A percentile compares a stretch with the other conserved stretches of the same genome.
These are phyloP conservation scores for Dermochelys coriacea DNA, from an alignment of 2,797 vertebrate genomes.

Conservation along the genomic window DNA sequence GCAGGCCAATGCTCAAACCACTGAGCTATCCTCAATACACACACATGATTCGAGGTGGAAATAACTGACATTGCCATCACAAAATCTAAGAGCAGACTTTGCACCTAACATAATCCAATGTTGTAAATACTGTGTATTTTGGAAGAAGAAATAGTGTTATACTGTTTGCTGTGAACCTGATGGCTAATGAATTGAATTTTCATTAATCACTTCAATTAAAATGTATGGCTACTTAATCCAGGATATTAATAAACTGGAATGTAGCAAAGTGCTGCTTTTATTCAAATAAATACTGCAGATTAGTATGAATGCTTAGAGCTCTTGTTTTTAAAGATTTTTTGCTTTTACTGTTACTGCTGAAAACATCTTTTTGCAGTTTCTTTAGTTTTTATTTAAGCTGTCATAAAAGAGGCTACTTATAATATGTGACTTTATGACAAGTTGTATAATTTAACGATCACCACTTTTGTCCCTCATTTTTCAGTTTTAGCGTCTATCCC, in stretches of 20 bases:
- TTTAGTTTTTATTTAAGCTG: slow-evolving; percentile 58
- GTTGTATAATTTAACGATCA: slow-evolving; percentile 67
- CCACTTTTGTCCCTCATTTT: slow-evolving; percentile 33
- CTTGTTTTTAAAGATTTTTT: slow-evolving; percentile 8
- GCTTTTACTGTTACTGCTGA: slow-evolving; percentile 19
- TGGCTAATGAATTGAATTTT: slow-evolving; percentile 35
- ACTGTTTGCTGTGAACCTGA: neutral
- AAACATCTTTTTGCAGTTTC: slow-evolving; percentile 23
- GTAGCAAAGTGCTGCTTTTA: slow-evolving; percentile 23
- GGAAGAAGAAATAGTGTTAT: neutral
- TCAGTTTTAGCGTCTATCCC: slow-evolving; percentile 45
- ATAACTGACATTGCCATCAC: neutral
- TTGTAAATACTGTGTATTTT: neutral
- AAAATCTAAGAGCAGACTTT: neutral
- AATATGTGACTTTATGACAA: slow-evolving; percentile 62
- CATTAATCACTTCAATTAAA: slow-evolving; percentile 26
- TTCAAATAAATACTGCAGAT: neutral
- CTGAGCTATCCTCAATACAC: no score
- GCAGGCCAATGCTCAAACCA: no score
- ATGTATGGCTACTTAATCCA: neutral
- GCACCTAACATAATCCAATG: neutral
- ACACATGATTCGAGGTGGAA: neutral
- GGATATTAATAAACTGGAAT: slow-evolving; percentile 2
- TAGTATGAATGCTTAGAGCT: slow-evolving; percentile 3
- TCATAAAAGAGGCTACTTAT: slow-evolving; percentile 52